Percentiles rank a stretch among this genome's conserved stretches.
These are phyloP conservation scores for Drosophila anomelani DNA, from an alignment of 2,888 invertebrate genomes.

Conservation along the genomic window DNA sequence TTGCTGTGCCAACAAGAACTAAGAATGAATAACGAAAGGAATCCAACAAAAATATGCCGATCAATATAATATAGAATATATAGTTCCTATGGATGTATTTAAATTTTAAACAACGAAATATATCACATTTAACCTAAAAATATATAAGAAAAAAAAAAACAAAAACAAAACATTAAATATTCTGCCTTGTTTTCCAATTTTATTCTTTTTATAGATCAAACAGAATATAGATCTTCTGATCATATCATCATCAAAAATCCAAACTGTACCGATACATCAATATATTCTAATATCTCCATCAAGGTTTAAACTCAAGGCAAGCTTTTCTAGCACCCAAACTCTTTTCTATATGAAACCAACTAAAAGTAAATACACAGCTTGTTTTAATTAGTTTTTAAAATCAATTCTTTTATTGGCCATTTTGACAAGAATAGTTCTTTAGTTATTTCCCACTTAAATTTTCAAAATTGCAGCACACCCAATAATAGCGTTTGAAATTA, in stretches of 20 bases:
- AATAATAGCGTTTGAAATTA: conserved; percentile 38
- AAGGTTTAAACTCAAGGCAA: conserved; percentile 35
- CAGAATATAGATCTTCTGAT: neutral
- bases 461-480: conserved; percentile 33
- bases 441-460: conserved; percentile 48
- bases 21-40: neutral
- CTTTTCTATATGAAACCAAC: neutral
- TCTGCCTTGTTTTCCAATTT: neutral
- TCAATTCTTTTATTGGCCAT: conserved; percentile 83
- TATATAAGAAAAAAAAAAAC: no score
- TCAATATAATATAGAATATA: neutral
- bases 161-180: no score
- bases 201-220: neutral
- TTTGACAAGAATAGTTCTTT: conserved; percentile 83
- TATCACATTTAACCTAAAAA: neutral
- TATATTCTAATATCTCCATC: neutral
- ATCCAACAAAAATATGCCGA: neutral
- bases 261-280: neutral
- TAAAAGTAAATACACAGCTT: conserved; percentile 5
- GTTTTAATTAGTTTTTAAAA: conserved; percentile 50
- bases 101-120: neutral
- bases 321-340: neutral
- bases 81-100: neutral
- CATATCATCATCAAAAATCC: neutral
- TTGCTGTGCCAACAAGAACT: conserved; percentile 69